Evolutionary conservation across 2,888 invertebrate genomes (phyloP).

Genomic region (Zaprionus bogoriensis): DNA sequence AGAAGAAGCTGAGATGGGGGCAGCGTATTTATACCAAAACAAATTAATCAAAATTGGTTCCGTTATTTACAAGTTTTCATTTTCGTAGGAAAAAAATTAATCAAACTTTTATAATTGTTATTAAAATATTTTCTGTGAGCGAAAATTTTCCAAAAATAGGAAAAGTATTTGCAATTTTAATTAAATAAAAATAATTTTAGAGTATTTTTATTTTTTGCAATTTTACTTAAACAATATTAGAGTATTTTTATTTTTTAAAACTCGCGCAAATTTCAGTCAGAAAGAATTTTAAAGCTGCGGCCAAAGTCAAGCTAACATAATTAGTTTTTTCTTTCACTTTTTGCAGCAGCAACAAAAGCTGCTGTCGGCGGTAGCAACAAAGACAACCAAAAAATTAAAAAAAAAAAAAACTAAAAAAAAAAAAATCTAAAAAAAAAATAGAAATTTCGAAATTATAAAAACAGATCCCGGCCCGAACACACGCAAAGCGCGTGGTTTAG

Average conservation of each 20-base stretch:
- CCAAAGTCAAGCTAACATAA: no score
- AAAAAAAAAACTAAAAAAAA: neutral
- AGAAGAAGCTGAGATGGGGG: neutral
- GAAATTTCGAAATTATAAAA: neutral
- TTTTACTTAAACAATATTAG: no score
- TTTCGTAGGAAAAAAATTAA: neutral
- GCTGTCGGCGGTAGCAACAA: neutral
- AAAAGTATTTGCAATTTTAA: no score
- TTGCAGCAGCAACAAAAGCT: neutral
- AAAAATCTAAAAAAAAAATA: no score
- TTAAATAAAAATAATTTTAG: no score
- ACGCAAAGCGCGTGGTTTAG: conserved; percentile 7
- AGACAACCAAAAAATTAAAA: neutral
- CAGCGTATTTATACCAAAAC: conserved; percentile 29
- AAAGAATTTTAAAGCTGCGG: no score
- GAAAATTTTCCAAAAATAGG: no score
- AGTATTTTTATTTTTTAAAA: no score
- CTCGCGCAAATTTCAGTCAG: no score
- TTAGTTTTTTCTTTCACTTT: no score
- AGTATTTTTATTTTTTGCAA: no score
- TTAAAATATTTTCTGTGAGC: neutral
- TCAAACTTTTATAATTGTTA: neutral
- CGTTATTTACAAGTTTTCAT: neutral
- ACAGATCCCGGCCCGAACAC: neutral
- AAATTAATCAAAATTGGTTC: conserved; percentile 36